These are phyloP conservation scores for Tyto alba DNA, from an alignment of 2,113 vertebrate genomes.

Conservation along the genomic window DNA sequence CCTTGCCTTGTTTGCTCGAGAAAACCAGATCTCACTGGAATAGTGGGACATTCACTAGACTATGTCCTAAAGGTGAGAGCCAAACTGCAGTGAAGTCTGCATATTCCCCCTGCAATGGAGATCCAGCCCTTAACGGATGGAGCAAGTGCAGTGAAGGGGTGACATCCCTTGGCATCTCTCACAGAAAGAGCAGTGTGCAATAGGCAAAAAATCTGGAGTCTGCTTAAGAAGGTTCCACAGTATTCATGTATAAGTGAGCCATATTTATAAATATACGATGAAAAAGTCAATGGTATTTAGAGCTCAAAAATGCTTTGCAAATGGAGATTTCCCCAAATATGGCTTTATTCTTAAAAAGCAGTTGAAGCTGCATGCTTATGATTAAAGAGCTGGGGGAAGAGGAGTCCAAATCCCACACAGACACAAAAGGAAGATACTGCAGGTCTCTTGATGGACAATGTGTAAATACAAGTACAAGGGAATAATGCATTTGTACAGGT, in stretches of 20 bases:
- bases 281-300: background rate
- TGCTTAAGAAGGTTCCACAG: background rate
- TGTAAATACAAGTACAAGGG: background rate
- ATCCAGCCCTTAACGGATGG: background rate
- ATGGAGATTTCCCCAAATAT: background rate
- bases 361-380: background rate
- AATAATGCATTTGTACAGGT: background rate
- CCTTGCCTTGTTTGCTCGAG: background rate
- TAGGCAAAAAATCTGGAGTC: background rate
- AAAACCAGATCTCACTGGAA: background rate
- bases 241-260: background rate
- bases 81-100: background rate
- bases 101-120: background rate
- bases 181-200: background rate
- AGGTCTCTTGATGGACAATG: background rate
- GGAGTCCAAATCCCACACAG: background rate
- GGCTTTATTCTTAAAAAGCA: background rate
- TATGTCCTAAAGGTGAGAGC: background rate
- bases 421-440: background rate
- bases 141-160: background rate
- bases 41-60: background rate
- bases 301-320: background rate
- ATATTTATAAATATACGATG: background rate
- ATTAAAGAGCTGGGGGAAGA: background rate
- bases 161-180: background rate